Evolutionary conservation across 2,113 vertebrate genomes (phyloP).

Genomic region (Alethe diademata): DNA sequence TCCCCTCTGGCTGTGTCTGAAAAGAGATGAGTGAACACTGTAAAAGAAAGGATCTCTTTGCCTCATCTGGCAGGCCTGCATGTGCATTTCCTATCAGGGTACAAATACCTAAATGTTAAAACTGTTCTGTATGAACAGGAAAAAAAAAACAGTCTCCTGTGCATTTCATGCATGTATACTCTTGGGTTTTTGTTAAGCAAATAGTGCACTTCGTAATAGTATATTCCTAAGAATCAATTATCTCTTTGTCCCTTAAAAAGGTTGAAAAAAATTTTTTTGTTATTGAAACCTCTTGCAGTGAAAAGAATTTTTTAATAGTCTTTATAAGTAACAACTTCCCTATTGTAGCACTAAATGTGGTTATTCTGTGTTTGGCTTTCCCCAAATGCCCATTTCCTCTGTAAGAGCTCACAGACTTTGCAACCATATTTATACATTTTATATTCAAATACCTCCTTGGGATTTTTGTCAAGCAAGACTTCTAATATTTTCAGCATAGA

Average conservation of each 20-base stretch:
- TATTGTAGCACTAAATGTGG: neutral
- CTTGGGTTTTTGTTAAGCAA: neutral
- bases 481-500: constrained; percentile 11
- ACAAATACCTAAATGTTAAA: neutral
- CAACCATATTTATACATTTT: neutral
- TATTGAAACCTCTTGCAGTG: neutral
- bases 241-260: constrained; percentile 1
- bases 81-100: neutral
- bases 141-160: neutral
- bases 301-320: neutral
- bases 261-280: constrained; percentile 7
- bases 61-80: neutral
- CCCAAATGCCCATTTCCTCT: neutral
- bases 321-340: neutral
- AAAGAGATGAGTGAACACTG: neutral
- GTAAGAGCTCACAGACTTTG: neutral
- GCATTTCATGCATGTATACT: neutral
- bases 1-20: neutral
- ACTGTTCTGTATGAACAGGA: neutral
- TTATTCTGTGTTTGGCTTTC: neutral
- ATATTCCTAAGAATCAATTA: neutral
- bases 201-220: neutral
- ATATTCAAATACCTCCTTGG: neutral
- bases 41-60: neutral
- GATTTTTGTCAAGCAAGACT: neutral